Conservation (phyloP, 2,888 invertebrate genomes). For the Dryococelus australis region DNA sequence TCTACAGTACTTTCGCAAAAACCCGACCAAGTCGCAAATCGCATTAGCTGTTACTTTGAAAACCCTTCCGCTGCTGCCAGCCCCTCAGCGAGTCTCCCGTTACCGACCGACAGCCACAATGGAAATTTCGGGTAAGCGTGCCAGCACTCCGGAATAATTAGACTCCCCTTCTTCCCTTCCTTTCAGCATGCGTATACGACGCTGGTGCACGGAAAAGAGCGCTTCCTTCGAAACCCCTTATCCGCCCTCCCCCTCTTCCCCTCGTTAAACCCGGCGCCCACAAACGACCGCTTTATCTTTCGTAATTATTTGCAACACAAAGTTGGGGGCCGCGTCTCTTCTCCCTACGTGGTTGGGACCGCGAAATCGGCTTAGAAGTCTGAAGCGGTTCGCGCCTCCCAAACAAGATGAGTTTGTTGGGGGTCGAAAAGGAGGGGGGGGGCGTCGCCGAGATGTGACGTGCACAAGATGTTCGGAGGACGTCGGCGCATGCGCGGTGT, state of each 20-base stretch:
- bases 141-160: neutral
- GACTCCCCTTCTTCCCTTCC: neutral
- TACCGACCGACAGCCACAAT: neutral
- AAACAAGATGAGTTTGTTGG: no score
- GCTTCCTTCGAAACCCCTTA: no score
- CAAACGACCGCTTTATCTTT: neutral
- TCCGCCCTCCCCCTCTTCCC: no score
- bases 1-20: neutral
- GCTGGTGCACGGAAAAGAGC: no score
- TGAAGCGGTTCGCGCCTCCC: no score
- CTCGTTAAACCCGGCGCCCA: neutral
- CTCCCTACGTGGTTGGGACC: no score
- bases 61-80: neutral
- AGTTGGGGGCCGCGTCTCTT: neutral
- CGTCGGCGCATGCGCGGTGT: no score
- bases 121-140: neutral
- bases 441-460: no score
- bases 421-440: no score
- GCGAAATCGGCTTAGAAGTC: no score
- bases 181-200: no score
- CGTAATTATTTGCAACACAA: slow-evolving; percentile 9
- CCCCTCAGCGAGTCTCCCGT: neutral
- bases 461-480: no score
- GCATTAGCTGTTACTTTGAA: slow-evolving; percentile 1
- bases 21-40: neutral